Evolutionary conservation across 2,797 vertebrate species (phyloP).

Genomic region (Glyptemys insculpta): DNA sequence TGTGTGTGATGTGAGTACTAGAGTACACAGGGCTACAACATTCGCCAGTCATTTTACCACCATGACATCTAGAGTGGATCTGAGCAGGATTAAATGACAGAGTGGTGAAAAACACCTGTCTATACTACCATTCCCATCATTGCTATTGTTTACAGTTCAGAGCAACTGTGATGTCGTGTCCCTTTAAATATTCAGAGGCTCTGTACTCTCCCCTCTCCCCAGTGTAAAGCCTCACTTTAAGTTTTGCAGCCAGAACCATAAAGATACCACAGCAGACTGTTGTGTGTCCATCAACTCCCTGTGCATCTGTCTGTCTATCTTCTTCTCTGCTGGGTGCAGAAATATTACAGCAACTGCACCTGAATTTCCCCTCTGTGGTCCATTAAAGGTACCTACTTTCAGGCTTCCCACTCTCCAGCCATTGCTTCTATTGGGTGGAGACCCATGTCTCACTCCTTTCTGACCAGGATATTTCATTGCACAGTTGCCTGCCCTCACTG

Average conservation of each 20-base stretch:
- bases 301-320: background rate
- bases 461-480: background rate
- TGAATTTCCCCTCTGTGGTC: background rate
- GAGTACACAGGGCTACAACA: background rate
- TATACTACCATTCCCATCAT: background rate
- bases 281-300: background rate
- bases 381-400: background rate
- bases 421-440: background rate
- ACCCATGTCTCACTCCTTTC: background rate
- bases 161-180: background rate
- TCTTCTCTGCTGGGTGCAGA: background rate
- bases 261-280: background rate
- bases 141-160: background rate
- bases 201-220: background rate
- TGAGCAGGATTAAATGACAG: background rate
- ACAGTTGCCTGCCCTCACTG: background rate
- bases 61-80: background rate
- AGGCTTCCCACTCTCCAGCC: background rate
- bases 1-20: background rate
- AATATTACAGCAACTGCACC: background rate
- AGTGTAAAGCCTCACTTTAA: background rate
- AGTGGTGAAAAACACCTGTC: background rate
- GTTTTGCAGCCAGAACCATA: background rate
- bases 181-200: background rate
- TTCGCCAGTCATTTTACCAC: background rate